Conservation (phyloP, 1,140 invertebrate species). For the Zaprionus inermis region DNA sequence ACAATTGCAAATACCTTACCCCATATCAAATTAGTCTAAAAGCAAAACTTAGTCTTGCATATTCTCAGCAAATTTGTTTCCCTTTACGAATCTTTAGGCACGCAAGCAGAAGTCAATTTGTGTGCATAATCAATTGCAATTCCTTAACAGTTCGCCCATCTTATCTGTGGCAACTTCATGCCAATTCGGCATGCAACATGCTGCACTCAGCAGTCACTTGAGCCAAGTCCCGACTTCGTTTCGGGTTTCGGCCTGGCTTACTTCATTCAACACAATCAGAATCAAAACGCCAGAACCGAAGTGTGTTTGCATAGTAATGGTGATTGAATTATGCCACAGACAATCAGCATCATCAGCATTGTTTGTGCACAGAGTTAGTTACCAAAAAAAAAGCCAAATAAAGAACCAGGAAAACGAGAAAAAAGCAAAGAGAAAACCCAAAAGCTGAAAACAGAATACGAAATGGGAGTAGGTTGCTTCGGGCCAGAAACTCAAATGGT, state of each 20-base stretch:
- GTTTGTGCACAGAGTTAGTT: slow-evolving; percentile 56
- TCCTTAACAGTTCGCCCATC: neutral
- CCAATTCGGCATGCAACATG: neutral
- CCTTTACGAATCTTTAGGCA: neutral
- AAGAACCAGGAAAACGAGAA: neutral
- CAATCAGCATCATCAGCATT: slow-evolving; percentile 67
- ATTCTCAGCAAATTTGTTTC: slow-evolving; percentile 9
- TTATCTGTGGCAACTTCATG: slow-evolving; percentile 15
- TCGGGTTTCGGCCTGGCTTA: no score
- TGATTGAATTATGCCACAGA: slow-evolving; percentile 66
- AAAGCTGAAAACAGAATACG: neutral
- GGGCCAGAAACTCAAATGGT: slow-evolving; percentile 26
- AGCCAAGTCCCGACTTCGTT: no score
- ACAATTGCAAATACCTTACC: no score
- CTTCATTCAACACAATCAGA: slow-evolving; percentile 32
- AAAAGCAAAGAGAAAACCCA: slow-evolving; percentile 2
- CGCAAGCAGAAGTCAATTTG: slow-evolving; percentile 38
- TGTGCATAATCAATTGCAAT: slow-evolving; percentile 30
- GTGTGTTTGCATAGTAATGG: slow-evolving; percentile 60
- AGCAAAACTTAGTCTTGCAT: no score
- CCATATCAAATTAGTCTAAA: neutral
- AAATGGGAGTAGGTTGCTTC: slow-evolving; percentile 1
- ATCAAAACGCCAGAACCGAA: slow-evolving; percentile 41
- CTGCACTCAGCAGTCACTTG: neutral
- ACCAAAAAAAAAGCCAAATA: slow-evolving; percentile 18